These are phyloP conservation scores for Erebia ligea DNA, from an alignment of 2,888 invertebrate species.

Conservation along the genomic window DNA sequence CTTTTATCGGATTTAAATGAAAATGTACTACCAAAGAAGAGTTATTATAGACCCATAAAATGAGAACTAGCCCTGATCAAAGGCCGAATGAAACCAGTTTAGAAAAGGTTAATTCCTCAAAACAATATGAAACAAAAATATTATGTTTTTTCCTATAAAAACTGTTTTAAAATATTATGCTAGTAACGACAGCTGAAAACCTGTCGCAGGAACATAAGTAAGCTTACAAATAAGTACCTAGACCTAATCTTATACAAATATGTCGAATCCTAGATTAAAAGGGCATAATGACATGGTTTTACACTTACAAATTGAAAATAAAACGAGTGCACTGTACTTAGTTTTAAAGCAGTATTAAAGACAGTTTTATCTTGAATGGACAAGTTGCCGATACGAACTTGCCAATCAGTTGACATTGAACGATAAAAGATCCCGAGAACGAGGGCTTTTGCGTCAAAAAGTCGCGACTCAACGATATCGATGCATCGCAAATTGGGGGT, in stretches of 20 bases:
- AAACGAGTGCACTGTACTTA: constrained; percentile 28
- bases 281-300: constrained; percentile 26
- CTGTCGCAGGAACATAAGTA: neutral
- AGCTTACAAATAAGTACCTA: neutral
- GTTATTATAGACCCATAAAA: no score
- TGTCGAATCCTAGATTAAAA: constrained; percentile 4
- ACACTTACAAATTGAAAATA: constrained; percentile 31
- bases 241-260: neutral
- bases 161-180: neutral
- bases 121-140: neutral
- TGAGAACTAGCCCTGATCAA: neutral
- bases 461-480: constrained; percentile 28
- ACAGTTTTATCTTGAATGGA: constrained; percentile 34
- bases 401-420: constrained; percentile 37
- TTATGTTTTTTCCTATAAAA: neutral
- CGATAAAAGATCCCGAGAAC: constrained; percentile 30
- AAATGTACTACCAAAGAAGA: no score
- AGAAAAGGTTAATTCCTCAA: neutral
- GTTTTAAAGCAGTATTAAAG: constrained; percentile 35
- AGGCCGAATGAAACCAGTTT: neutral
- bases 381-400: constrained; percentile 35
- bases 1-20: no score
- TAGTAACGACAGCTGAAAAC: no score
- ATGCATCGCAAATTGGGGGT: constrained; percentile 16
- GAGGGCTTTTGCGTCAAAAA: constrained; percentile 32